Base-by-base conservation (phyloP, 1,140 invertebrate genomes). In the Aporrectodea caliginosa region DNA sequence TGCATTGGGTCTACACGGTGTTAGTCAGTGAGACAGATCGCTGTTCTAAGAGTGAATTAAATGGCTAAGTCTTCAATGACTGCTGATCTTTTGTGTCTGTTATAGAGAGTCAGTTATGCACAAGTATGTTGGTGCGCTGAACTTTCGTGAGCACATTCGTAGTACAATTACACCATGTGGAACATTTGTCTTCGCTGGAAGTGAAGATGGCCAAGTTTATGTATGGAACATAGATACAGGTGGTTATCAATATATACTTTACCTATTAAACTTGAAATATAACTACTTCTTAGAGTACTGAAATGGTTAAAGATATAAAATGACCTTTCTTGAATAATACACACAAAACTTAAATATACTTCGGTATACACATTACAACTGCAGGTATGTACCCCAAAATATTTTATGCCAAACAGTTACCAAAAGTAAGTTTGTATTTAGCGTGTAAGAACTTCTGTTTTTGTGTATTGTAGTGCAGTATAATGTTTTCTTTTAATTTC, bases 221-320 rank as follows among this genome's bases (percentile, higher is more conserved):
- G 92, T 95, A 0, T 97, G 94, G 94, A 94, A 96, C 88, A 86
- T 90, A 12, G 90, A 92, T 75, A 91, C 90, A 69, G 91, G 91
- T 88, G 74, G 16, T 35, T 75, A 22, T n/a, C n/a, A 2, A 29
- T 69, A 29, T 69, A n/a, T 2, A n/a, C 2, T 69, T n/a, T 0
- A n/a, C 22, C 1, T 1, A 69, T n/a, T 69, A 0, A 0, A 1
- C 29, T 69, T 69, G 22, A 2, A 69, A 69, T 1, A 69, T 69
- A 69, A 69, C 29, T 69, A n/a, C 22, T 29, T 1, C 29, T 69
- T 1, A 69, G 69, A 1, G 69, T 29, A 0, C 69, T n/a, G n/a
- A n/a, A n/a, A n/a, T n/a, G n/a, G n/a, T n/a, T n/a, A n/a, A n/a
- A n/a, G n/a, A n/a, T n/a, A n/a, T n/a, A n/a, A 69, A 69, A n/a